A percentile compares a stretch with the other conserved stretches of the same genome.
These are phyloP conservation scores for Liposcelis brunnea DNA, from an alignment of 2,888 invertebrate genomes.

Conservation along the genomic window DNA sequence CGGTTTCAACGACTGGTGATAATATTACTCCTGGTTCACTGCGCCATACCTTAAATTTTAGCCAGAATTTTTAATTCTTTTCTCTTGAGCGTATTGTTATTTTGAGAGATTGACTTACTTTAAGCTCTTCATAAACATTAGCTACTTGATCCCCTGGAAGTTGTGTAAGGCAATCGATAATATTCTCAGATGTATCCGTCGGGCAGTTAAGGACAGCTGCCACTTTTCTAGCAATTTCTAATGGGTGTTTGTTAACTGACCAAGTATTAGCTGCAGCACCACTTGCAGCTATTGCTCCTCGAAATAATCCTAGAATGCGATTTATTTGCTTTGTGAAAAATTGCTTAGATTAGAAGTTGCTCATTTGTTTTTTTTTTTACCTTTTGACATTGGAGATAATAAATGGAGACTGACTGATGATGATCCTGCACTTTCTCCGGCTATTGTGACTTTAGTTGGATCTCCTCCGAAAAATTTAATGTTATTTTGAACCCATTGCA, in stretches of 20 bases:
- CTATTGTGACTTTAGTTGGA: constrained; percentile 30
- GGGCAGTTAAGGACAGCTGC: constrained; percentile 41
- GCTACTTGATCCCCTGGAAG: constrained; percentile 21
- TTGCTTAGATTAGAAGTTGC: neutral
- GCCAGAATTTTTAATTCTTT: too few species aligned
- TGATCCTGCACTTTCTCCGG: constrained; percentile 32
- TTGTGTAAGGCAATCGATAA: constrained; percentile 40
- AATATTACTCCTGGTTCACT: constrained; percentile 37
- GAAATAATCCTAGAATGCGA: constrained; percentile 45
- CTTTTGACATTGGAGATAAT: constrained; percentile 31
- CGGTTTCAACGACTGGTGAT: constrained; percentile 44
- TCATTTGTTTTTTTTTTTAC: constrained; percentile 15
- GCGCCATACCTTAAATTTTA: too few species aligned
- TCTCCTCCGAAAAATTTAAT: constrained; percentile 32
- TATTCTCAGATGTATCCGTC: constrained; percentile 30
- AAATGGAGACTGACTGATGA: constrained; percentile 31
- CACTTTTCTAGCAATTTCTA: constrained; percentile 40
- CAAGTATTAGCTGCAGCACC: constrained; percentile 38
- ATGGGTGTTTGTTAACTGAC: constrained; percentile 34
- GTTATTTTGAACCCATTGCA: constrained; percentile 31
- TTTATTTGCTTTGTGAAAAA: too few species aligned
- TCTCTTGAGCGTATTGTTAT: too few species aligned
- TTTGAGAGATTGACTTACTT: constrained; percentile 21
- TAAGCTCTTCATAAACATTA: neutral
- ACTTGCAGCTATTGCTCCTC: constrained; percentile 50